Conservation (phyloP, 2,888 invertebrate species). For the Calameuta idolon region DNA sequence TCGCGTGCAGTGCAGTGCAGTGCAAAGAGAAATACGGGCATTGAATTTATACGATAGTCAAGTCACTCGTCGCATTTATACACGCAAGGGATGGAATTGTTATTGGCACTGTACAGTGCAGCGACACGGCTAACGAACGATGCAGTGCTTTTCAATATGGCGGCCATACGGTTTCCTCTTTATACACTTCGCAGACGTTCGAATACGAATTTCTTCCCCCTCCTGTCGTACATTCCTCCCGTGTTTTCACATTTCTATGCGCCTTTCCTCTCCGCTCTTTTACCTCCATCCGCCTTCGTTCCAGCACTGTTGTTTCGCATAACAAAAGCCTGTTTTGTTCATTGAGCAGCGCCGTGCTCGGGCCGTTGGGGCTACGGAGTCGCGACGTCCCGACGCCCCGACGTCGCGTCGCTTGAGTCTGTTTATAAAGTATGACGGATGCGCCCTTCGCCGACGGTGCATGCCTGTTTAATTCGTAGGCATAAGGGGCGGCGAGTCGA, state of each 20-base stretch:
- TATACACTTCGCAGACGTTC: conserved; percentile 38
- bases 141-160: conserved; percentile 10
- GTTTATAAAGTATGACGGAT: conserved; percentile 36
- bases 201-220: not conserved
- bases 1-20: too few species aligned
- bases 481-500: too few species aligned
- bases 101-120: too few species aligned
- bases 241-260: too few species aligned
- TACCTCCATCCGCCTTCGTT: conserved; percentile 24
- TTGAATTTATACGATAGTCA: too few species aligned
- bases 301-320: conserved; percentile 43
- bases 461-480: too few species aligned
- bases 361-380: not conserved
- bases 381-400: not conserved
- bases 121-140: too few species aligned
- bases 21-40: too few species aligned
- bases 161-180: conserved; percentile 53
- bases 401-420: conserved; percentile 10
- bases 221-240: conserved; percentile 11
- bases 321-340: conserved; percentile 58
- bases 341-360: conserved; percentile 24
- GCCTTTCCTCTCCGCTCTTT: conserved; percentile 1
- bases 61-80: too few species aligned
- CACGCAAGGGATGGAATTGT: too few species aligned
- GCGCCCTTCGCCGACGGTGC: conserved; percentile 18